Evolutionary conservation across 53 echinoderm and acorn worm species (phyloP).

Genomic region (Holothuria leucospilota): DNA sequence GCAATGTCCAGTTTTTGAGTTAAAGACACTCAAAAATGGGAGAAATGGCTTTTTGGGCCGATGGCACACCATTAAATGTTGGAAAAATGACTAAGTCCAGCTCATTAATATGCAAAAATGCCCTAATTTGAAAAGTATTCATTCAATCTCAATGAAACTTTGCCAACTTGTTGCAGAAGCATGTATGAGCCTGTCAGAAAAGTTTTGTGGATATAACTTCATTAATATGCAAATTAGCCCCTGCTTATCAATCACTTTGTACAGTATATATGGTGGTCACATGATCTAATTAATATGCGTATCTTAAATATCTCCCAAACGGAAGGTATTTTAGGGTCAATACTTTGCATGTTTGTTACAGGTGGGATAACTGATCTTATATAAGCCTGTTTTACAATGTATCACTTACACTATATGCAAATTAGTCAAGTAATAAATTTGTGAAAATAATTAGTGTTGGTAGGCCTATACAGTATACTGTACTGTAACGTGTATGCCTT

Average conservation of each 20-base stretch:
- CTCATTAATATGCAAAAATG: slow-evolving; percentile 16
- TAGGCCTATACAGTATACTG: not conserved
- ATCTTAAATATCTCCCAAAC: not conserved
- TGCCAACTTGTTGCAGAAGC: not conserved
- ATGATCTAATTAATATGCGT: slow-evolving; percentile 14
- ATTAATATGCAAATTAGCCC: not conserved
- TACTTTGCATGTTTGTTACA: not conserved
- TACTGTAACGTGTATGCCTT: not conserved
- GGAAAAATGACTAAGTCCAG: slow-evolving; percentile 19
- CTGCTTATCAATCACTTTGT: not conserved
- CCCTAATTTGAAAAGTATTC: not conserved
- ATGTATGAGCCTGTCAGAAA: not conserved
- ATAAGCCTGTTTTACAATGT: no score
- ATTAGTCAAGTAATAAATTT: not conserved
- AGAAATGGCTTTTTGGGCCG: not conserved
- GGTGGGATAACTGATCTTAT: not conserved
- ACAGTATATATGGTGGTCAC: slow-evolving; percentile 8
- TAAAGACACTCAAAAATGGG: not conserved
- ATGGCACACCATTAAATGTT: not conserved
- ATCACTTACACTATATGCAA: not conserved
- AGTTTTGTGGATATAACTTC: not conserved
- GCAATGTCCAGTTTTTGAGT: not conserved
- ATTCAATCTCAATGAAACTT: not conserved
- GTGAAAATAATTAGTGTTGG: not conserved
- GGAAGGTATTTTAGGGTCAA: not conserved